Base-by-base conservation (phyloP, 2,797 vertebrate species). In the Falco cherrug region DNA sequence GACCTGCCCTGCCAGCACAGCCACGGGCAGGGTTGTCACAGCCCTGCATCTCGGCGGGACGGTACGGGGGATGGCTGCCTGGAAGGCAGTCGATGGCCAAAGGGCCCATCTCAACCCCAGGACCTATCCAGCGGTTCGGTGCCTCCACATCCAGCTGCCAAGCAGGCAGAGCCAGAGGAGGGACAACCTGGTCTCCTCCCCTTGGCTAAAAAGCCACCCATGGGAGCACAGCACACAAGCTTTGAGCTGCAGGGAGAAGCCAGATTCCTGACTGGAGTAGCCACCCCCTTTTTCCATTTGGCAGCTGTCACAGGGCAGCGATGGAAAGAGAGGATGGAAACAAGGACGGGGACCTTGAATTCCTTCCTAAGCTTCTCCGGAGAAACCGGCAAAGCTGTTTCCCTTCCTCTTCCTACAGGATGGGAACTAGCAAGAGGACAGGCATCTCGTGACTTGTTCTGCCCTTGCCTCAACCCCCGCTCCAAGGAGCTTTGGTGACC, bases 381-480 rank as follows among this genome's bases (percentile, higher is more conserved):
- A 85, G 68, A 67, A 78, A 50, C 80, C 6, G 1, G 33, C 70
- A 89, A 69, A 93, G 63, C 74, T 51, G 25, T 39, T 76, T 92
- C 65, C 63, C 45, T 81, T 91, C 76, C 60, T 90, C 80, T 96
- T 88, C 86, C 77, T 53, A 57, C 79, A 83, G 80, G 86, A 93
- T 53, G 57, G 50, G 88, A 96, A 86, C 0, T 10, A 90, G 50
- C 77, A 81, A 82, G 86, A 81, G 84, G 54, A 19, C 68, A 74
- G 18, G n/a, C 13, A 11, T 11, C 84, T 71, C 7, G 1, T 65
- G 68, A 65, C 31, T 63, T 21, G 48, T 71, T 77, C 78, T 71
- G 89, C 39, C 79, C 57, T 82, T 16, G 56, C 51, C 47, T 39
- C 77, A 43, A 4, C 54, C 47, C 21, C 39, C 0, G 1, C 68